Percentiles rank a stretch among this genome's conserved stretches.
Evolutionary conservation across 2,797 vertebrate genomes (phyloP).

Genomic region (Emys orbicularis): DNA sequence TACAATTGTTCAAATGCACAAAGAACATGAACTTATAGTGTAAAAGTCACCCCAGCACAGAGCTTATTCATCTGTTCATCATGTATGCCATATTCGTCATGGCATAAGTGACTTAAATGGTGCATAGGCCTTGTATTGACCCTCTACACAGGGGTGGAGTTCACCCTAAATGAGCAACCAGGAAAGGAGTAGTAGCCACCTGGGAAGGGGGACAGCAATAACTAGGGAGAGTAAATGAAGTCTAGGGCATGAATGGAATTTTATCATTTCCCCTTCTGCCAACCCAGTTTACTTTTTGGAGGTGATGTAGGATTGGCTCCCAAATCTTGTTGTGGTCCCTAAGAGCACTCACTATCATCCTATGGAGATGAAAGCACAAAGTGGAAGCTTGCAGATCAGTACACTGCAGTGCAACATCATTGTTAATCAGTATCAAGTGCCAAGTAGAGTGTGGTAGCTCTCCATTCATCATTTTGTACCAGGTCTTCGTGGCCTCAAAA

Average conservation of each 20-base stretch:
- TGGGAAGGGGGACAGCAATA: background rate
- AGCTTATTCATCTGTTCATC: background rate
- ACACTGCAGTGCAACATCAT: slow-evolving; percentile 22
- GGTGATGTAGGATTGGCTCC: background rate
- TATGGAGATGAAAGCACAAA: background rate
- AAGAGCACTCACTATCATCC: background rate
- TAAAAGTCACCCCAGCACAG: background rate
- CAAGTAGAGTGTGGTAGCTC: background rate
- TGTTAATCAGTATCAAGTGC: slow-evolving; percentile 34
- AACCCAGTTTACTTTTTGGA: background rate
- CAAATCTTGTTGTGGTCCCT: background rate
- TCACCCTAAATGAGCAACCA: background rate
- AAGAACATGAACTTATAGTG: background rate
- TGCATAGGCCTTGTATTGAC: background rate
- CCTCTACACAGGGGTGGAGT: background rate
- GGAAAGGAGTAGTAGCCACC: background rate
- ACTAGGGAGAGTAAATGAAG: background rate
- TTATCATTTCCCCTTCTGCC: background rate
- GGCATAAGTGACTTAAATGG: background rate
- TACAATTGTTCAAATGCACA: background rate
- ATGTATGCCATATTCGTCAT: background rate
- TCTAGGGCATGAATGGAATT: background rate
- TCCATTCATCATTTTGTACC: slow-evolving; percentile 6
- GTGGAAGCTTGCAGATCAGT: background rate
- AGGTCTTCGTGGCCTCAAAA: slow-evolving; percentile 11